A percentile compares a stretch with the other conserved stretches of the same genome.
phyloP scores from a whole-genome alignment of 2,113 vertebrate genomes.

The Delphinus delphis region DNA sequence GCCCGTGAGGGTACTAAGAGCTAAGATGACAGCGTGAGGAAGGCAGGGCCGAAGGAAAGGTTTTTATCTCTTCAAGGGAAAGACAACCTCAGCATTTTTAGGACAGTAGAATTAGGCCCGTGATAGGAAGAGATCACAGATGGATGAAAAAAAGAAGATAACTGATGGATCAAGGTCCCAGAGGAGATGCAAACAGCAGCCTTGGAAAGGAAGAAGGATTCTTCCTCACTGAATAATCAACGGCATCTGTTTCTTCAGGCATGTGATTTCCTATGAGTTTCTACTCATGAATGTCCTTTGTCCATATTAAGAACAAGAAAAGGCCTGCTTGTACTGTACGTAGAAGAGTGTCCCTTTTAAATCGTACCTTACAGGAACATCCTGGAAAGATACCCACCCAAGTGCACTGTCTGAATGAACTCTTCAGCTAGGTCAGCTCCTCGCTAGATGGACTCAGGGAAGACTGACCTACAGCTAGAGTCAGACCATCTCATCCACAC shows the following conservation, averaged over 20 bases:
- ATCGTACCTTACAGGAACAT: not conserved
- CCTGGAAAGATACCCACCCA: not conserved
- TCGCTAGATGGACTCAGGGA: not conserved
- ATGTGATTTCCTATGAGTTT: not conserved
- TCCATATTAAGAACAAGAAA: not conserved
- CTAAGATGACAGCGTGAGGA: not conserved
- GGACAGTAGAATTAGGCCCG: not conserved
- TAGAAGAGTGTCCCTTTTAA: not conserved
- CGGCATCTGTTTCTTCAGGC: not conserved
- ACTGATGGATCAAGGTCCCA: not conserved
- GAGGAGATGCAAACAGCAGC: not conserved
- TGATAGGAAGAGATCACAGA: not conserved
- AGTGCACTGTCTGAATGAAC: not conserved
- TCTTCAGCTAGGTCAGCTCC: not conserved
- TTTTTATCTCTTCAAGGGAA: not conserved
- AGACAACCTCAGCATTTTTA: not conserved
- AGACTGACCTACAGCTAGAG: not conserved
- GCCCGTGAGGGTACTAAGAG: too few relatives aligned
- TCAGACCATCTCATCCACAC: not conserved
- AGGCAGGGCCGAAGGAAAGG: not conserved
- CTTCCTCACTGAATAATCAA: not conserved
- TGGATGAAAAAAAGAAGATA: not conserved
- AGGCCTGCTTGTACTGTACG: not conserved
- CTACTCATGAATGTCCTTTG: not conserved
- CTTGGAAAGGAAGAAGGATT: not conserved